These are phyloP conservation scores for Acleris literana DNA, from an alignment of 2,888 invertebrate species.

Conservation along the genomic window DNA sequence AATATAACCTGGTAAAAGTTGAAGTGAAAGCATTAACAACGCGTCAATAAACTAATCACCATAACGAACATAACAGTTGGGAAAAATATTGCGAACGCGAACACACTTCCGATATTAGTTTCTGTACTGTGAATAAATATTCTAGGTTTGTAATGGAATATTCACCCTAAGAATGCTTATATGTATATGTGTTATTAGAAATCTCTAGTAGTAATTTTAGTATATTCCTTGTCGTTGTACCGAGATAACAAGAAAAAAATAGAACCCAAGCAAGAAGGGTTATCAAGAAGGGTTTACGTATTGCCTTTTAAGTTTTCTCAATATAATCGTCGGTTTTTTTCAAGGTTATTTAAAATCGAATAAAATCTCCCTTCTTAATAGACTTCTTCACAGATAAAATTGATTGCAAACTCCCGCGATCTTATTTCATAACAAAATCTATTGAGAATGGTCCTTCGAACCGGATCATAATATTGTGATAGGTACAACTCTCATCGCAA, in stretches of 20 bases:
- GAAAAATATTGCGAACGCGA: slow-evolving; percentile 56
- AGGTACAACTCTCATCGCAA: not conserved
- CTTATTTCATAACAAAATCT: slow-evolving; percentile 21
- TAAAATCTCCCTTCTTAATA: no score
- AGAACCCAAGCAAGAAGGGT: no score
- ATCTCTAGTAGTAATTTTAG: no score
- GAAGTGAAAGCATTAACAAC: slow-evolving; percentile 67
- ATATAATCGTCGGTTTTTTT: no score
- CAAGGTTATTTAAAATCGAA: no score
- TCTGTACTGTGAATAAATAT: slow-evolving; percentile 36
- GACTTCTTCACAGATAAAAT: not conserved
- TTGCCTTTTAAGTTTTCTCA: no score
- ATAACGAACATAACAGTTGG: slow-evolving; percentile 58
- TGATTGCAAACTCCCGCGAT: slow-evolving; percentile 18
- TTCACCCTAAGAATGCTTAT: no score
- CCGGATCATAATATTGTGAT: slow-evolving; percentile 16
- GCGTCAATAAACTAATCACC: slow-evolving; percentile 58
- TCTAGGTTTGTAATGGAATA: no score
- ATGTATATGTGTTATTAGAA: no score
- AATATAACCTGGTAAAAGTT: slow-evolving; percentile 42
- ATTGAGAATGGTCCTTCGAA: slow-evolving; percentile 25
- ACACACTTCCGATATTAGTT: slow-evolving; percentile 62
- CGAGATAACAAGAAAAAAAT: no score
- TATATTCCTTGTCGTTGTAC: no score
- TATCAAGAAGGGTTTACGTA: no score